Evolutionary conservation across 2,113 vertebrate species (phyloP), one percentile per base, ranked within the genome.

Genomic region (Plecturocebus donacophilus): DNA sequence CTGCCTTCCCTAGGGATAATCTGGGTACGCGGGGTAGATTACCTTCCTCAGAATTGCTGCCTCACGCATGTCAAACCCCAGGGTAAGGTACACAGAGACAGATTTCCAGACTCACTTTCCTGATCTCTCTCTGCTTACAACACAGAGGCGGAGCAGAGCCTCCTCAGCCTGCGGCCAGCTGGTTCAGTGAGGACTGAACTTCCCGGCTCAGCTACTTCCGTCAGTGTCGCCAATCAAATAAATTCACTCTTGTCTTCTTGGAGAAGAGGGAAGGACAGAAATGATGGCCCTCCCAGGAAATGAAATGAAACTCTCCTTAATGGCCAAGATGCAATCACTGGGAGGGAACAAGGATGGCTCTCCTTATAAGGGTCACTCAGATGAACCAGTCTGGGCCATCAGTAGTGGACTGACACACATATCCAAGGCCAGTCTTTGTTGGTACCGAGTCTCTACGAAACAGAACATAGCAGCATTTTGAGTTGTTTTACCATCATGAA

Each of bases 351-450:
- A 9, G 32, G n/a, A n/a, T 76, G 68, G 42, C 25, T 66, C 1
- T 91, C 25, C 21, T 35, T 54, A 9, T 35, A 25, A 42, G 70
- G 52, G 38, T 21, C 61, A 20, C 49, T 92, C 66, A 58, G 0
- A 54, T 35, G 71, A 56, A 75, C 38, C 77, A 56, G 42, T 10
- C 56, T 56, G 61, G 20, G 40, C 32, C 73, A 5, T n/a, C 61
- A 9, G 0, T 6, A 9, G 61, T 47, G 61, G 49, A 13, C 40
- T 14, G 2, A 10, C 17, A 4, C 0, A 5, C 17, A 1, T 20
- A 8, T 17, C 21, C 16, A 52, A 20, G 70, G 20, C 35, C 66
- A 52, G 35, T 40, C 93, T 97, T 91, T 27, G 56, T 79, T 77
- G n/a, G 19, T 17, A 13, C 40, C 32, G 12, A 25, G 40, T 75